These are phyloP conservation scores for Nemotelus nigrinus DNA, from an alignment of 2,888 invertebrate species.

Conservation along the genomic window DNA sequence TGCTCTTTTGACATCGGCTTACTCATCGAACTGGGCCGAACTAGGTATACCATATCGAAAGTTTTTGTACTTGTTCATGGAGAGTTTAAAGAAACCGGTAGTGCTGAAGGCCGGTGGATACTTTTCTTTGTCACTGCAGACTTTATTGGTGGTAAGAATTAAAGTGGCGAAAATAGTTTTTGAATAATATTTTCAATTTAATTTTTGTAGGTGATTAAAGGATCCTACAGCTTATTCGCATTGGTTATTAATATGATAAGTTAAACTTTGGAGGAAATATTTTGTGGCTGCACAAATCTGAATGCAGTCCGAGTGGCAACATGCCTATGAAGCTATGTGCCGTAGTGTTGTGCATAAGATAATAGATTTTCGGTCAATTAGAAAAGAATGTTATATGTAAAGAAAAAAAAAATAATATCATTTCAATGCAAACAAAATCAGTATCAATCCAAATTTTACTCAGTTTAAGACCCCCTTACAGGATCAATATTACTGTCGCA, in stretches of 20 bases:
- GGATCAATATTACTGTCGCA: too few species aligned
- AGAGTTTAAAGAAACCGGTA: conserved; percentile 57
- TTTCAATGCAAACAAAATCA: too few species aligned
- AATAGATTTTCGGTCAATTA: too few species aligned
- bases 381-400: too few species aligned
- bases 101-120: conserved; percentile 57
- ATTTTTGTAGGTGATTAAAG: conserved; percentile 57
- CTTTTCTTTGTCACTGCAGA: conserved; percentile 58
- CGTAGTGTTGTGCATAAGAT: too few species aligned
- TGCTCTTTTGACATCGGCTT: conserved; percentile 55
- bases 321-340: too few species aligned
- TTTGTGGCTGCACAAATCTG: too few species aligned
- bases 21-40: conserved; percentile 57
- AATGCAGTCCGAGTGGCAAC: too few species aligned
- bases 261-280: conserved; percentile 2
- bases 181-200: background rate
- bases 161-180: too few species aligned
- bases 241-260: conserved; percentile 57
- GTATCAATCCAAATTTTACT: too few species aligned
- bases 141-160: conserved; percentile 51
- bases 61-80: conserved; percentile 57
- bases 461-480: too few species aligned
- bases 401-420: too few species aligned
- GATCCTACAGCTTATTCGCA: conserved; percentile 60
- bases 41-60: conserved; percentile 55